Evolutionary conservation across 2,113 vertebrate genomes (phyloP).

Genomic region (Nymphicus hollandicus): DNA sequence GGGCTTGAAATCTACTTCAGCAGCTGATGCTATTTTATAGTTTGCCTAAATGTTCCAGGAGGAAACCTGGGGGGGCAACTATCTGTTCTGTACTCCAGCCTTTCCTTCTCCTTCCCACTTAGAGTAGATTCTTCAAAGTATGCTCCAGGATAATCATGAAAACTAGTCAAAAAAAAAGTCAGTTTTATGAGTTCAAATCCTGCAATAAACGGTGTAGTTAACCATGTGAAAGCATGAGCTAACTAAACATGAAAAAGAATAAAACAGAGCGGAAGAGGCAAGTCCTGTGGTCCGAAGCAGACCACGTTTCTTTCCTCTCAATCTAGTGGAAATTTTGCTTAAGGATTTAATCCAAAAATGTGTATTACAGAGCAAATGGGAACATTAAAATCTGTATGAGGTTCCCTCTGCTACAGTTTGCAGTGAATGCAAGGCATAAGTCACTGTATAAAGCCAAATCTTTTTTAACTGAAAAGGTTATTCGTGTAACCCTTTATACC

Average conservation of each 20-base stretch:
- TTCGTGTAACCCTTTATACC: background rate
- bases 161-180: background rate
- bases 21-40: background rate
- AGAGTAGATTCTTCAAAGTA: slow-evolving; percentile 18
- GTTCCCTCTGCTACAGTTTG: slow-evolving; percentile 8
- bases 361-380: slow-evolving; percentile 3
- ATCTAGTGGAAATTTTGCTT: slow-evolving; percentile 49
- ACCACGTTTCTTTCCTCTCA: slow-evolving; percentile 35
- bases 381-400: slow-evolving; percentile 25
- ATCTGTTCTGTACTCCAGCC: background rate
- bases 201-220: background rate
- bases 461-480: background rate
- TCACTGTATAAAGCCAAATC: background rate
- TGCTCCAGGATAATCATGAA: background rate
- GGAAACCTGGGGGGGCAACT: background rate
- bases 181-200: slow-evolving; percentile 14
- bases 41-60: background rate
- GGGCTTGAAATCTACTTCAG: background rate
- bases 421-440: background rate
- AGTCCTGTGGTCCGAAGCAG: slow-evolving; percentile 40
- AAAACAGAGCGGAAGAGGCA: background rate
- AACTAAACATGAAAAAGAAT: slow-evolving; percentile 10
- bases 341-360: slow-evolving; percentile 50
- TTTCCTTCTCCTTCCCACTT: slow-evolving; percentile 22
- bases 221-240: slow-evolving; percentile 10